Evolutionary conservation across 2,888 invertebrate species (phyloP), one percentile per base, ranked within the genome.

Genomic region (Euproctis similis): DNA sequence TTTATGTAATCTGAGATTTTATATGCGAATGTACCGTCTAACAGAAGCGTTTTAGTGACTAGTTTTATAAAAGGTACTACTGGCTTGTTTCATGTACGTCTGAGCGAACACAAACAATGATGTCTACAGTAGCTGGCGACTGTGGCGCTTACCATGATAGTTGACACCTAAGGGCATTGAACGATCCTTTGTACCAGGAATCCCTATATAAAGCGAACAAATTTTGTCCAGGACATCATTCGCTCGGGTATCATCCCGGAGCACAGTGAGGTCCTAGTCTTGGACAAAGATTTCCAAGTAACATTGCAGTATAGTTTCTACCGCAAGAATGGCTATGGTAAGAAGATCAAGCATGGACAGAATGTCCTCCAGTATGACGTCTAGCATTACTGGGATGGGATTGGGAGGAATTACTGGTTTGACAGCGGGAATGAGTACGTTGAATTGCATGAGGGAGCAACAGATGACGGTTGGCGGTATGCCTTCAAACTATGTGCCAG

Each of bases 321-420:
- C 45, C 51, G 44, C 50, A 53, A 69, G 60, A 36, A 76, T 75
- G 74, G 62, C 76, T 50, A 73, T 74, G 70, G 76, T 74, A 34
- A 63, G 74, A 52, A 66, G 76, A 55, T 76, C 81, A 43, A 80
- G 75, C 49, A 80, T 81, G 74, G 85, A 85, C 65, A 75, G 82
- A 46, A 84, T 84, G 85, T 82, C 85, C 47, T 77, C 76, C 34
- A 84, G 78, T 61, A 85, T 80, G 81, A 85, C 78, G 28, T 85
- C 85, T 31, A 85, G 84, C 52, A 80, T 85, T 70, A 85, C 85
- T 50, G 78, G 84, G 28, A 85, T 85, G 82, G 82, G 85, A 21
- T 67, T 85, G 45, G 84, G 82, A 16, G 84, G 82, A 28, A 72
- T 85, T 34, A 75, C 82, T 36, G 82, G 80, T 31, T 50, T 85